These are phyloP conservation scores for Chaunax sp. DNA, from an alignment of 2,797 vertebrate genomes.

Conservation along the genomic window DNA sequence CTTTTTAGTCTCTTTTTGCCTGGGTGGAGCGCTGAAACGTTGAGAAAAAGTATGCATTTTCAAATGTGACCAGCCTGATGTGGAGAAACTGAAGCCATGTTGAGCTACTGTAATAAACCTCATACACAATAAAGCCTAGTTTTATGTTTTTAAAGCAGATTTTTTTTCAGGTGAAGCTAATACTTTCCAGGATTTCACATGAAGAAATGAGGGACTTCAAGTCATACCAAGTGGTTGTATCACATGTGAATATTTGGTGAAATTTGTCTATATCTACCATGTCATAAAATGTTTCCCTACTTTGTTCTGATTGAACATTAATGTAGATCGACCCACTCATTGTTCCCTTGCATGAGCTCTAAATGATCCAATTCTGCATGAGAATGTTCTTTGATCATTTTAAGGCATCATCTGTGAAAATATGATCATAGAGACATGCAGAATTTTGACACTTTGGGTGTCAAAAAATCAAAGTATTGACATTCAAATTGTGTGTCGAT, in stretches of 20 bases:
- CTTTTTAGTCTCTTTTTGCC: neutral
- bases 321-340: neutral
- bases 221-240: neutral
- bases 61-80: neutral
- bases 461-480: neutral
- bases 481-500: constrained; percentile 20
- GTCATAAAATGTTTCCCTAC: neutral
- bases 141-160: too few relatives aligned
- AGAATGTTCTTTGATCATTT: too few relatives aligned
- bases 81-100: neutral
- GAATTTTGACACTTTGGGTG: neutral
- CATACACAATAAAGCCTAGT: neutral
- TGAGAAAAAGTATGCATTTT: neutral
- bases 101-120: neutral
- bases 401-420: too few relatives aligned
- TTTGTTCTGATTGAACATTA: neutral
- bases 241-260: neutral
- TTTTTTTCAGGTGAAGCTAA: neutral
- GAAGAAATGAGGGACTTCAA: too few relatives aligned
- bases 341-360: neutral
- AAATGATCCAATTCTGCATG: too few relatives aligned
- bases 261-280: neutral
- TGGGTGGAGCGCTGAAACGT: neutral
- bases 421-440: neutral
- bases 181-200: too few relatives aligned